Base-by-base conservation (phyloP, 2,113 vertebrate species). In the Sylvia atricapilla region DNA sequence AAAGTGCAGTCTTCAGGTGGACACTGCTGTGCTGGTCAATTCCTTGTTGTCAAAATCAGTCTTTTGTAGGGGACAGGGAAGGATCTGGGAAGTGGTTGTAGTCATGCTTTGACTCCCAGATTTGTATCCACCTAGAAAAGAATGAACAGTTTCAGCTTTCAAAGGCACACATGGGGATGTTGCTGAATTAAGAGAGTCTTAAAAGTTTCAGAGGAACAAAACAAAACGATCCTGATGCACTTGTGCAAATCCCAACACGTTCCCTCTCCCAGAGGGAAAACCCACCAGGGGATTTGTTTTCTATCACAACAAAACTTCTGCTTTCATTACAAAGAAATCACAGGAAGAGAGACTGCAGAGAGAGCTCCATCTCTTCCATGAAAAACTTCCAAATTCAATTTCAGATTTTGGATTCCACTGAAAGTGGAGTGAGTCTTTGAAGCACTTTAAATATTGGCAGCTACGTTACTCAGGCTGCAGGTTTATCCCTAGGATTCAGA, bases 61-160 rank as follows among this genome's bases (percentile, higher is more conserved):
- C 49, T 35, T 76, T 53, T 21, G 84, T 9, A 50, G 59, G 50
- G 17, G 86, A 66, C 97, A 82, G 97, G 77, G 97, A 94, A 75
- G 80, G 52, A 72, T 76, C 88, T 17, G 73, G 68, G 67, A 96
- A 97, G 69, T 94, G 81, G 73, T 55, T 95, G 81, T 94, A 98
- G 46, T 95, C 81, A 44, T 53, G 95, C 49, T 88, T 90, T 33
- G 96, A 96, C 60, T 96, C 96, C 62, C 94, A 70, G 97, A 97
- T 98, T 94, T 98, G 96, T 94, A 99, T 89, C 33, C 90, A 76
- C 96, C 99, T 99, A 88, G 72, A 58, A 96, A 80, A 95, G 87
- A 97, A 82, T 8, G 76, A 89, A 96, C 47, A 94, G 46, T 95
- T n/a, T 90, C 73, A 84, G 44, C 79, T 81, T 75, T 23, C 2